A percentile compares a stretch with the other conserved stretches of the same genome.
These are phyloP conservation scores for Lymantria dispar DNA, from an alignment of 2,888 invertebrate species.

Conservation along the genomic window DNA sequence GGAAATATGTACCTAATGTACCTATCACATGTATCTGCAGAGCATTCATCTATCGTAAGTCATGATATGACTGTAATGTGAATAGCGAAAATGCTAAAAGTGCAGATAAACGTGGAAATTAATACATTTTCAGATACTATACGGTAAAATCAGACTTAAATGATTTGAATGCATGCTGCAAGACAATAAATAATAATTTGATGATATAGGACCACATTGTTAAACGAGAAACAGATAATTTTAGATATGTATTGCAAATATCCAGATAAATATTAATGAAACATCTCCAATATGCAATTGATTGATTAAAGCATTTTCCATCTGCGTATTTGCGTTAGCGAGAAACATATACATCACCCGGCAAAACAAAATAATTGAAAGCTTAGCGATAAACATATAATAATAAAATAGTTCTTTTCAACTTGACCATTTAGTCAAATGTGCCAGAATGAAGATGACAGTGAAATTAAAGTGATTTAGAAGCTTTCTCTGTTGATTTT, in stretches of 20 bases:
- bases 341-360: conserved; percentile 14
- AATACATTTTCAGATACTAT: conserved; percentile 20
- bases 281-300: conserved; percentile 3
- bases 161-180: conserved; percentile 28
- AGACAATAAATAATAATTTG: conserved; percentile 13
- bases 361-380: conserved; percentile 34
- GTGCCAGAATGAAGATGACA: conserved; percentile 39
- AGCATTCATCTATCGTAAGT: neutral
- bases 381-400: conserved; percentile 43
- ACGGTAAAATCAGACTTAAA: conserved; percentile 15
- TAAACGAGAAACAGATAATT: neutral
- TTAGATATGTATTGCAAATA: conserved; percentile 26
- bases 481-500: conserved; percentile 18
- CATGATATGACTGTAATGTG: neutral
- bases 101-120: conserved; percentile 27
- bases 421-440: conserved; percentile 48
- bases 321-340: conserved; percentile 27
- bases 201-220: conserved; percentile 8
- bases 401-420: conserved; percentile 54
- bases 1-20: conserved; percentile 43
- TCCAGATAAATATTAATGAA: conserved; percentile 19
- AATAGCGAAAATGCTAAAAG: neutral
- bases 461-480: conserved; percentile 31
- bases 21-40: neutral
- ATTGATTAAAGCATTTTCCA: conserved; percentile 10